Percentiles rank a stretch among this genome's conserved stretches.
phyloP scores from a whole-genome alignment of 2,113 vertebrate genomes.

The Eubucco bourcierii region DNA sequence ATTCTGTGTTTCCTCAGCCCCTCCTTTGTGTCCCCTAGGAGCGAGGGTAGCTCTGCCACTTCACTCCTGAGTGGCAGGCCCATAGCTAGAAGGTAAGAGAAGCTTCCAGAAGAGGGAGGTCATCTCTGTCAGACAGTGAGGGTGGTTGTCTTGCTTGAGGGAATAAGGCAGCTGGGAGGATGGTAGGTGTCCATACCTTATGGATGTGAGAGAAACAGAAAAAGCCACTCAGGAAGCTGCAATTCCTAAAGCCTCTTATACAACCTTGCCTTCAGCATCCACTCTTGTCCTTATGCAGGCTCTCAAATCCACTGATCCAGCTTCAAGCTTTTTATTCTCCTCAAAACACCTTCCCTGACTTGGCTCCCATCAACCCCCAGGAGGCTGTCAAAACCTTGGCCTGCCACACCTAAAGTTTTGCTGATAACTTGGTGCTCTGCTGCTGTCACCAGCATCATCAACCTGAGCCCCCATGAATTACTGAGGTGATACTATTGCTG shows the following conservation, averaged over 20 bases:
- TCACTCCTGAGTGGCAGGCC: neutral
- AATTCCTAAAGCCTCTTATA: neutral
- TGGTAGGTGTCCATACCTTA: neutral
- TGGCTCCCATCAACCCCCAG: neutral
- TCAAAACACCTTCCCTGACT: neutral
- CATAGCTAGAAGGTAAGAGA: neutral
- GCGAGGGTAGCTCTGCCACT: neutral
- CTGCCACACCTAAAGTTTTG: neutral
- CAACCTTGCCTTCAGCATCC: neutral
- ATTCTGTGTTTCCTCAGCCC: neutral
- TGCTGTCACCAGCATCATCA: neutral
- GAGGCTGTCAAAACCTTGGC: neutral
- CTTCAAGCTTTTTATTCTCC: neutral
- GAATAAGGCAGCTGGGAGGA: neutral
- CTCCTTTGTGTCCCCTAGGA: rapidly evolving
- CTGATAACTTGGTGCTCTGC: neutral
- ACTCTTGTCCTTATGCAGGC: neutral
- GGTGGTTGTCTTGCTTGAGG: rapidly evolving
- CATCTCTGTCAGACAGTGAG: neutral
- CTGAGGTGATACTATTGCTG: rapidly evolving
- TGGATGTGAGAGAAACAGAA: neutral
- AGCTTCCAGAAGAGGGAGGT: neutral
- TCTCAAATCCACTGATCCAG: neutral
- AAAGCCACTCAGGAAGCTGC: neutral
- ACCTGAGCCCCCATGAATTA: neutral